A percentile compares a stretch with the other conserved stretches of the same genome.
Conservation (phyloP, 2,797 vertebrate genomes). For the Tachyglossus aculeatus region DNA sequence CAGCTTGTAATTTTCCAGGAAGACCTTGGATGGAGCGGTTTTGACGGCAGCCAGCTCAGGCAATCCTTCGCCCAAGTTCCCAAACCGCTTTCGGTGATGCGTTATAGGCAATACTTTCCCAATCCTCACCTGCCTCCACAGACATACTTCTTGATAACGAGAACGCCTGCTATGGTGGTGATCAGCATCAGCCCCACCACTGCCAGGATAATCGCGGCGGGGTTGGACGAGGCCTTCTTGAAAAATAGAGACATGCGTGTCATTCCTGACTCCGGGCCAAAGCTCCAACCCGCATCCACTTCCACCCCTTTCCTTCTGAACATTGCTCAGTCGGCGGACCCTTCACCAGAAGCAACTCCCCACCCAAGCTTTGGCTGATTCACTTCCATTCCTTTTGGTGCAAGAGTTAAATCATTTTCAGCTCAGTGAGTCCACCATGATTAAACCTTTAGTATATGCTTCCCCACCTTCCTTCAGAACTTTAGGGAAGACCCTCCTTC, state of each 20-base stretch:
- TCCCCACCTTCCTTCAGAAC: too few relatives aligned
- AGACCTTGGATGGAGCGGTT: background rate
- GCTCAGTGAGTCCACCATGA: too few relatives aligned
- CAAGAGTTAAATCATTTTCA: too few relatives aligned
- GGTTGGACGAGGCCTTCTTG: conserved; percentile 71
- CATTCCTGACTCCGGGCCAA: background rate
- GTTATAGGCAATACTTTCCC: too few relatives aligned
- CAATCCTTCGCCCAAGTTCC: background rate
- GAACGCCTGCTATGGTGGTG: conserved; percentile 74
- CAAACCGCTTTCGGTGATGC: too few relatives aligned
- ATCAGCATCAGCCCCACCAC: conserved; percentile 81
- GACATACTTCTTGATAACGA: conserved; percentile 92
- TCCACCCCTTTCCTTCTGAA: background rate
- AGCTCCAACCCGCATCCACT: too few relatives aligned
- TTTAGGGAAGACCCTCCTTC: too few relatives aligned
- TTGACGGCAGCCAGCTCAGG: background rate
- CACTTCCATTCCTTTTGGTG: too few relatives aligned
- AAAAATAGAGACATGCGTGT: conserved; percentile 48
- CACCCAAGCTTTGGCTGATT: too few relatives aligned
- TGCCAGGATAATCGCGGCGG: conserved; percentile 78
- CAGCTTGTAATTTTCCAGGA: background rate
- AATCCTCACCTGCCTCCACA: conserved; percentile 89
- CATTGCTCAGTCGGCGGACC: too few relatives aligned
- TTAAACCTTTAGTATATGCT: too few relatives aligned
- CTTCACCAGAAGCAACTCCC: too few relatives aligned